phyloP scores from a whole-genome alignment of 2,113 vertebrate genomes.

The Hepsetus odoe region DNA sequence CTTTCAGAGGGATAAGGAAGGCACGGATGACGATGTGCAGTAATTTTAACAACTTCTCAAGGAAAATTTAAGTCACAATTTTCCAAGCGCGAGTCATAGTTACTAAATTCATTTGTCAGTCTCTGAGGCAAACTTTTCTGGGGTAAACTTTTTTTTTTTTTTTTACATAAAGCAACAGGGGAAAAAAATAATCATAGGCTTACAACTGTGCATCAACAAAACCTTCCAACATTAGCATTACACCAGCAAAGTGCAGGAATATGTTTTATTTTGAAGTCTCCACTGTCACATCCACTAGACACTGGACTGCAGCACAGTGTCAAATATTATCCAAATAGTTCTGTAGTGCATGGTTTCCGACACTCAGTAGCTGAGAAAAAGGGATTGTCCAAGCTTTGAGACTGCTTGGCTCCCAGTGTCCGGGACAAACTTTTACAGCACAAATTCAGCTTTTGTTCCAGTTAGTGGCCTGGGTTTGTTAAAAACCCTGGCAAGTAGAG shows the following conservation, averaged over 20 bases:
- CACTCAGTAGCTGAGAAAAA: neutral
- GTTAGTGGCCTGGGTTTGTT: neutral
- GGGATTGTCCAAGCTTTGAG: neutral
- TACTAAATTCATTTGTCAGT: neutral
- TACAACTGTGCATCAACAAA: neutral
- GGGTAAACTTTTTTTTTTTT: neutral
- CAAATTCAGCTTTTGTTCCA: neutral
- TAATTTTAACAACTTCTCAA: neutral
- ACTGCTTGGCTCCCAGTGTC: neutral
- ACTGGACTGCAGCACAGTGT: neutral
- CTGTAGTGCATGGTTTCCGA: neutral
- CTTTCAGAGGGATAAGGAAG: neutral
- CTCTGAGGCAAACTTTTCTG: neutral
- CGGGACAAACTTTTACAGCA: neutral
- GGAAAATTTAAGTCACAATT: conserved; percentile 30
- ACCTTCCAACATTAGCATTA: neutral
- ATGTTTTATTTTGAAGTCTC: neutral
- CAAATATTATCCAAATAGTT: neutral
- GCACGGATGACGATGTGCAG: neutral
- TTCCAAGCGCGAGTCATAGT: conserved; percentile 6
- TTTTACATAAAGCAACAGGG: neutral
- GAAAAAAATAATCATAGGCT: neutral
- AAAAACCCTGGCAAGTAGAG: neutral
- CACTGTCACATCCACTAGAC: neutral
- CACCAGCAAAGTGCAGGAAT: neutral